Percentiles rank a stretch among this genome's conserved stretches.
phyloP scores from a whole-genome alignment of 2,888 invertebrate genomes.

The Caenorhabditis afra region DNA sequence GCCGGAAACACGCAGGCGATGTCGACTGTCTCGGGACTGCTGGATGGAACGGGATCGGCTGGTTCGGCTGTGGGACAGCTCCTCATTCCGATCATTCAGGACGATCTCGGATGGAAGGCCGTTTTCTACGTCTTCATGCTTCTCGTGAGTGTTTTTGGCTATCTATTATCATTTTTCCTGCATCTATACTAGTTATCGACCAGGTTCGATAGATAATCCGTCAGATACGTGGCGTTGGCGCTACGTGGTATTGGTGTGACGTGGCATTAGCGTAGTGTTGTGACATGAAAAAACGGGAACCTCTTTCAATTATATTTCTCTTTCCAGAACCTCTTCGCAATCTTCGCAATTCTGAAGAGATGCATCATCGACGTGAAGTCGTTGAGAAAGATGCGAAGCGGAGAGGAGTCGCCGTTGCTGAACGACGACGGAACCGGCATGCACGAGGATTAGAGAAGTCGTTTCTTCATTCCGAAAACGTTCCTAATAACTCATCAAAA shows the following conservation, averaged over 20 bases:
- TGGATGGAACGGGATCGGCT: constrained; percentile 83
- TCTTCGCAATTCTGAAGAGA: constrained; percentile 72
- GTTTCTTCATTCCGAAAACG: too few species aligned
- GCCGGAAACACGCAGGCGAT: constrained; percentile 82
- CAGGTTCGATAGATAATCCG: too few species aligned
- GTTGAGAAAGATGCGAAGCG: constrained; percentile 56
- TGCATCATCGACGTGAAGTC: constrained; percentile 70
- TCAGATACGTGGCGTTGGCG: too few species aligned
- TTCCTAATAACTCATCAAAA: too few species aligned
- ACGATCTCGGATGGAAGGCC: constrained; percentile 80
- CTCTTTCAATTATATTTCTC: neutral
- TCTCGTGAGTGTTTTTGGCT: constrained; percentile 85
- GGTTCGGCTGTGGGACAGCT: constrained; percentile 83
- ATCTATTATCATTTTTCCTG: too few species aligned
- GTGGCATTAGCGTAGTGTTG: too few species aligned
- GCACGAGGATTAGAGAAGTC: constrained; percentile 33
- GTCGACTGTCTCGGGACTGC: constrained; percentile 83
- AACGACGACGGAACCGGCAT: constrained; percentile 37
- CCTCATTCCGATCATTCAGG: constrained; percentile 81
- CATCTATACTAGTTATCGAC: too few species aligned
- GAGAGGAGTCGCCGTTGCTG: constrained; percentile 69
- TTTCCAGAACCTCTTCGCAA: constrained; percentile 75
- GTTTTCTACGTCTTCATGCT: constrained; percentile 82
- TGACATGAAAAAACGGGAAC: too few species aligned
- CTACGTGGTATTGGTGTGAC: too few species aligned